These are phyloP conservation scores for Oedothorax gibbosus DNA, from an alignment of 1,140 invertebrate species.

Conservation along the genomic window DNA sequence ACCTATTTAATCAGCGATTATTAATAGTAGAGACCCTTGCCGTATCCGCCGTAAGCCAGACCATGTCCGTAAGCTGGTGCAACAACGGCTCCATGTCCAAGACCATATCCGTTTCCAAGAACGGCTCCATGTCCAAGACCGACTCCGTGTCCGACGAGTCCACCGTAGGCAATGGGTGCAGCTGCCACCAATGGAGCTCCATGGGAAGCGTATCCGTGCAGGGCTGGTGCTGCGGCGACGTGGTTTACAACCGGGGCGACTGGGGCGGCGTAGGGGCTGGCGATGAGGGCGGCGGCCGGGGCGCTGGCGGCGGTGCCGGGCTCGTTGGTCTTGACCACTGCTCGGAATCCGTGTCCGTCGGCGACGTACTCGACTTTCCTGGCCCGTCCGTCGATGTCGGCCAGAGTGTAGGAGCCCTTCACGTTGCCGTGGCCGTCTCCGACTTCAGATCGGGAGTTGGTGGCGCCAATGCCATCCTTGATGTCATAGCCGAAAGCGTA, in stretches of 20 bases:
- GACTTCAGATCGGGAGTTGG: constrained; percentile 63
- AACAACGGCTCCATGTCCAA: constrained; percentile 19
- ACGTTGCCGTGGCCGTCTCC: constrained; percentile 62
- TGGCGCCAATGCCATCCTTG: constrained; percentile 60
- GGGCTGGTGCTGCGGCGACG: neutral
- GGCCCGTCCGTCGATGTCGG: constrained; percentile 49
- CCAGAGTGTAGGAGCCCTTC: constrained; percentile 53
- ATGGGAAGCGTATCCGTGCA: neutral
- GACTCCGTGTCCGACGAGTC: too few species aligned
- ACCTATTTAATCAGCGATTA: neutral
- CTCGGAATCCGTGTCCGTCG: constrained; percentile 46
- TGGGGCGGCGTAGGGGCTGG: constrained; percentile 27
- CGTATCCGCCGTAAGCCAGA: neutral
- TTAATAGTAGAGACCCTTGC: constrained; percentile 19
- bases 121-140: constrained; percentile 34
- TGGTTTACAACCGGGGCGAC: neutral
- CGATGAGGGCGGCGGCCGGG: constrained; percentile 33
- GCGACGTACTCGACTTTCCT: constrained; percentile 53
- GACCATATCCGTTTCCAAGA: neutral
- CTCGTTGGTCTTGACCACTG: constrained; percentile 37
- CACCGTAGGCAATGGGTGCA: neutral
- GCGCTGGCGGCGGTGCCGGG: constrained; percentile 50
- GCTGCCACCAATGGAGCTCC: neutral
- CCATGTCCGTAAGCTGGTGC: constrained; percentile 11
- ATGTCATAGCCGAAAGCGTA: constrained; percentile 64